Evolutionary conservation across 2,888 invertebrate species (phyloP).

Genomic region (Tetheella fluctuosa): DNA sequence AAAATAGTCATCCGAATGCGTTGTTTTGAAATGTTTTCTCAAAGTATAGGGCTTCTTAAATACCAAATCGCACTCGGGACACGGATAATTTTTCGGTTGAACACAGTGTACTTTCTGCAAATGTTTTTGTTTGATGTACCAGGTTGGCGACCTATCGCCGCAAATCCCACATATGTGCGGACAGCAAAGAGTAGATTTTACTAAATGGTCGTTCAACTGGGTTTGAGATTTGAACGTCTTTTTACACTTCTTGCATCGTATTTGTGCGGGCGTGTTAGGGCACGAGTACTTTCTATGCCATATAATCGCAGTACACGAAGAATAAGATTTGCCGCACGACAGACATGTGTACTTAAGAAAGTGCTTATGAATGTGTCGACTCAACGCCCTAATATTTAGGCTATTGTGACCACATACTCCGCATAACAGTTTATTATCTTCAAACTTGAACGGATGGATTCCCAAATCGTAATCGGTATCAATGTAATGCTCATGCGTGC

Average conservation of each 20-base stretch:
- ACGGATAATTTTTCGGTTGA: slow-evolving; percentile 36
- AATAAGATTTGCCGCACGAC: slow-evolving; percentile 54
- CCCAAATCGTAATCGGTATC: slow-evolving; percentile 44
- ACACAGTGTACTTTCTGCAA: slow-evolving; percentile 42
- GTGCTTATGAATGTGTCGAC: slow-evolving; percentile 54
- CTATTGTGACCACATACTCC: slow-evolving; percentile 47
- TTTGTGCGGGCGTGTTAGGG: slow-evolving; percentile 33
- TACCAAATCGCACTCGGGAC: slow-evolving; percentile 49
- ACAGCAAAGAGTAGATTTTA: slow-evolving; percentile 44
- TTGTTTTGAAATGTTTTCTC: slow-evolving; percentile 45
- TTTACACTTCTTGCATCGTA: slow-evolving; percentile 47
- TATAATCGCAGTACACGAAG: slow-evolving; percentile 38
- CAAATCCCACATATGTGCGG: slow-evolving; percentile 48
- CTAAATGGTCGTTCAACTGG: slow-evolving; percentile 43
- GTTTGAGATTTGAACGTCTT: slow-evolving; percentile 41
- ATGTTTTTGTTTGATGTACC: slow-evolving; percentile 45
- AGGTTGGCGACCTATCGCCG: slow-evolving; percentile 45
- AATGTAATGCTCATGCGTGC: slow-evolving; percentile 39
- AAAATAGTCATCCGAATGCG: slow-evolving; percentile 43
- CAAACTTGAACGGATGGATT: slow-evolving; percentile 50
- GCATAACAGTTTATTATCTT: slow-evolving; percentile 43
- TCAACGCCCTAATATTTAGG: slow-evolving; percentile 45
- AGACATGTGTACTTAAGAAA: slow-evolving; percentile 52
- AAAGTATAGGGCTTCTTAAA: slow-evolving; percentile 39
- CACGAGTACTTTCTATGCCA: slow-evolving; percentile 39